These are phyloP conservation scores for Otus sunia DNA, from an alignment of 2,113 vertebrate genomes.

Conservation along the genomic window DNA sequence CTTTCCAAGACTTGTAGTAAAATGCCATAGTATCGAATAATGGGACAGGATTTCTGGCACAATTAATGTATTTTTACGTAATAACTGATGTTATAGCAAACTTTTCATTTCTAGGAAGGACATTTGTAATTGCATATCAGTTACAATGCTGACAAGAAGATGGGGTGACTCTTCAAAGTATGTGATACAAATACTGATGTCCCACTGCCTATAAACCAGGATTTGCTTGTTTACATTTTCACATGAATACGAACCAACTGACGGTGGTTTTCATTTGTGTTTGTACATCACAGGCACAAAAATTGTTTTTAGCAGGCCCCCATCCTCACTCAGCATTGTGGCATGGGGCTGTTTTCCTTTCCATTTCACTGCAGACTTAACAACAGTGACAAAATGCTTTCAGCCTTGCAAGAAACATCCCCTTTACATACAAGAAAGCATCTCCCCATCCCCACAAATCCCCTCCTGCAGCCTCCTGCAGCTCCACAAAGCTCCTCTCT, in stretches of 20 bases:
- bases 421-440: not conserved
- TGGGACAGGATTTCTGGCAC: not conserved
- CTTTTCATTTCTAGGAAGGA: not conserved
- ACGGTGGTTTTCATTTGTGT: not conserved
- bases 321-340: not conserved
- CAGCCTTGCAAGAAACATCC: not conserved
- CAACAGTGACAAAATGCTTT: not conserved
- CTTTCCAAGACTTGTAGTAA: not conserved
- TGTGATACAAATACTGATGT: not conserved
- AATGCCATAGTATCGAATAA: not conserved
- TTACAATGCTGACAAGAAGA: not conserved
- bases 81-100: not conserved
- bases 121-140: not conserved
- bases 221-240: not conserved
- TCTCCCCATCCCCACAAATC: not conserved
- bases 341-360: not conserved
- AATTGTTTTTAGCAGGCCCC: not conserved
- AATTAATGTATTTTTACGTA: not conserved
- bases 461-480: not conserved
- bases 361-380: not conserved
- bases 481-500: not conserved
- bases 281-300: not conserved
- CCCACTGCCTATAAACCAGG: not conserved
- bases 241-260: not conserved
- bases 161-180: not conserved